Percentiles rank a stretch among this genome's conserved stretches.
phyloP scores from a whole-genome alignment of 2,797 vertebrate species.

The Labroides dimidiatus region DNA sequence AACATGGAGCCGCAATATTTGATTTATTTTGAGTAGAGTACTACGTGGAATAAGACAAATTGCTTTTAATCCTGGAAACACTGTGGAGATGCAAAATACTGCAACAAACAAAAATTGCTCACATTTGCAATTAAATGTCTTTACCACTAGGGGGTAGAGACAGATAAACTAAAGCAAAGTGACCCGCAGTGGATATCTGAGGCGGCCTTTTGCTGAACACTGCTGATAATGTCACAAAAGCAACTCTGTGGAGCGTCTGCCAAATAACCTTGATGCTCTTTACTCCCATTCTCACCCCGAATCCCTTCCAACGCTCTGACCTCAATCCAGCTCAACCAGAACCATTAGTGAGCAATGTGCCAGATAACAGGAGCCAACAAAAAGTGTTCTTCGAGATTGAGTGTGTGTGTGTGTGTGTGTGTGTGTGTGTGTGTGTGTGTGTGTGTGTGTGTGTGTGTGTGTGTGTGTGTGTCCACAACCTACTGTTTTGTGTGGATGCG shows the following conservation, averaged over 20 bases:
- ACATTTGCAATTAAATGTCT: constrained; percentile 33
- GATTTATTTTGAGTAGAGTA: neutral
- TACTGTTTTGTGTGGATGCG: constrained; percentile 67
- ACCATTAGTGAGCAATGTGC: constrained; percentile 64
- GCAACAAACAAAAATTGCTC: neutral
- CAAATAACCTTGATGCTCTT: constrained; percentile 77
- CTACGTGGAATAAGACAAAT: neutral
- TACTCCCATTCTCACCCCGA: constrained; percentile 64
- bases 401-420: constrained; percentile 69
- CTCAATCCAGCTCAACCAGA: constrained; percentile 66
- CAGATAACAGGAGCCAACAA: constrained; percentile 64
- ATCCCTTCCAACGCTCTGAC: constrained; percentile 63
- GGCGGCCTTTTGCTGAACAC: constrained; percentile 49
- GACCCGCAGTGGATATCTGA: constrained; percentile 29
- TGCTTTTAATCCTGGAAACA: neutral
- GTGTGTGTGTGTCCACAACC: constrained; percentile 52
- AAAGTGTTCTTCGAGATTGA: constrained; percentile 58
- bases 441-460: no score
- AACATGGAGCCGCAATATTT: neutral
- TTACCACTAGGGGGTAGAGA: constrained; percentile 68
- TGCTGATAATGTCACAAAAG: constrained; percentile 67
- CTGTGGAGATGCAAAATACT: neutral
- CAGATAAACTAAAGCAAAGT: constrained; percentile 32
- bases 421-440: constrained; percentile 58
- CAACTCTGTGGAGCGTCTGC: constrained; percentile 50